Conservation (phyloP, 37 sponge, comb jelly and placozoan genomes). For the Ephydatia muelleri region DNA sequence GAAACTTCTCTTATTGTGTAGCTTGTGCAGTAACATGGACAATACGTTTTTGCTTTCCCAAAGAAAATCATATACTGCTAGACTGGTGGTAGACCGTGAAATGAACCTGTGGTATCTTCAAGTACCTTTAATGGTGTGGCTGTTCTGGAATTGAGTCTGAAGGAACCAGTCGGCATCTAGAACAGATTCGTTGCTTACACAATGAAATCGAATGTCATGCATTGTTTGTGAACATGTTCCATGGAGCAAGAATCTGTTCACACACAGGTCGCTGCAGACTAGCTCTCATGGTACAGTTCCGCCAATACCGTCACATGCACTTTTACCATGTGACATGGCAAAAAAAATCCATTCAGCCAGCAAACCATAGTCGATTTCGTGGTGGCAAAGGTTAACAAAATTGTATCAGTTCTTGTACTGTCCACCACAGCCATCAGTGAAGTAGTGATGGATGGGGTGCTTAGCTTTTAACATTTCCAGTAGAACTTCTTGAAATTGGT, state of each 20-base stretch:
- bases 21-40: too few relatives aligned
- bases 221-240: conserved; percentile 24
- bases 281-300: conserved; percentile 55
- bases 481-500: too few relatives aligned
- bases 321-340: conserved; percentile 60
- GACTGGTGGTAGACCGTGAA: too few relatives aligned
- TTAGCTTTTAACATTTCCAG: too few relatives aligned
- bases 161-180: not conserved
- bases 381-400: conserved; percentile 51
- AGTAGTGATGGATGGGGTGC: conserved; percentile 16
- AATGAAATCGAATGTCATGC: conserved; percentile 9
- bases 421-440: conserved; percentile 57
- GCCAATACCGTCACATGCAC: conserved; percentile 64
- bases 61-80: too few relatives aligned
- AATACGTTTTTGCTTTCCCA: too few relatives aligned
- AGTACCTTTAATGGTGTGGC: conserved; percentile 60
- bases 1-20: too few relatives aligned
- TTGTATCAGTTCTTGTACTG: conserved; percentile 42
- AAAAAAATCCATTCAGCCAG: conserved; percentile 56
- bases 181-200: conserved; percentile 7
- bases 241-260: conserved; percentile 62
- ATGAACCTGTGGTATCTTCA: too few relatives aligned
- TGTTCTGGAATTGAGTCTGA: conserved; percentile 26
- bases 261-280: conserved; percentile 33
- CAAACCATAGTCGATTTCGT: conserved; percentile 44